phyloP scores from a whole-genome alignment of 2,888 invertebrate species.

The Sceliomorpha sp. region DNA sequence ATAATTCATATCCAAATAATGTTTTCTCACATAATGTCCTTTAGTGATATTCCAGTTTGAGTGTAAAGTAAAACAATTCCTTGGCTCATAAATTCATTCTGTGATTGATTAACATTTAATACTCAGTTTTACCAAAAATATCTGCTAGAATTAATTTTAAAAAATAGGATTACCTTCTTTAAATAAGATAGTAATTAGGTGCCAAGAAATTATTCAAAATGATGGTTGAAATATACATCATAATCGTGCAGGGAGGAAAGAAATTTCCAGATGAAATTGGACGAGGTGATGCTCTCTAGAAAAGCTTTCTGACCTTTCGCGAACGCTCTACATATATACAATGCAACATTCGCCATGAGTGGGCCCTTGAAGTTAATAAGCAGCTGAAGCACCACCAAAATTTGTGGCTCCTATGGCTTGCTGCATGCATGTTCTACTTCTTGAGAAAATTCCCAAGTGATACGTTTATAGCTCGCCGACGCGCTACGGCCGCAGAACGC shows the following conservation, averaged over 20 bases:
- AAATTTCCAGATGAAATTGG: constrained; percentile 9
- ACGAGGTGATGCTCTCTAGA: constrained; percentile 24
- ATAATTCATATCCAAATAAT: too few relatives aligned
- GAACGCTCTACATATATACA: constrained; percentile 14
- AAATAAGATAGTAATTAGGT: too few relatives aligned
- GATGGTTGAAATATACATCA: too few relatives aligned
- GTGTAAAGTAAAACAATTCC: too few relatives aligned
- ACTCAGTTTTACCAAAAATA: too few relatives aligned
- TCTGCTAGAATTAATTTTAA: too few relatives aligned
- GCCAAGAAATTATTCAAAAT: too few relatives aligned
- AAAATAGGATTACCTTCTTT: too few relatives aligned
- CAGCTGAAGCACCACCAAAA: constrained; percentile 69
- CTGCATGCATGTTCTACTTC: constrained; percentile 16
- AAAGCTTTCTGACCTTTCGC: constrained; percentile 26
- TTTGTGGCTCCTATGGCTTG: constrained; percentile 62
- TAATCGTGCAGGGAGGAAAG: constrained; percentile 1
- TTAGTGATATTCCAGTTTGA: too few relatives aligned
- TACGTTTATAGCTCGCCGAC: constrained; percentile 58
- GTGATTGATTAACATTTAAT: too few relatives aligned
- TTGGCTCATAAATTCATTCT: too few relatives aligned
- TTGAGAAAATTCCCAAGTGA: constrained; percentile 61
- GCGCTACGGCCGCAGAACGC: constrained; percentile 22
- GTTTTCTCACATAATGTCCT: too few relatives aligned
- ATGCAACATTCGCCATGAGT: constrained; percentile 11
- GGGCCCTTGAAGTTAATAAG: constrained; percentile 66